Evolutionary conservation across 2,797 vertebrate species (phyloP), one percentile per base, ranked within the genome.

Genomic region (Sternotherus odoratus): DNA sequence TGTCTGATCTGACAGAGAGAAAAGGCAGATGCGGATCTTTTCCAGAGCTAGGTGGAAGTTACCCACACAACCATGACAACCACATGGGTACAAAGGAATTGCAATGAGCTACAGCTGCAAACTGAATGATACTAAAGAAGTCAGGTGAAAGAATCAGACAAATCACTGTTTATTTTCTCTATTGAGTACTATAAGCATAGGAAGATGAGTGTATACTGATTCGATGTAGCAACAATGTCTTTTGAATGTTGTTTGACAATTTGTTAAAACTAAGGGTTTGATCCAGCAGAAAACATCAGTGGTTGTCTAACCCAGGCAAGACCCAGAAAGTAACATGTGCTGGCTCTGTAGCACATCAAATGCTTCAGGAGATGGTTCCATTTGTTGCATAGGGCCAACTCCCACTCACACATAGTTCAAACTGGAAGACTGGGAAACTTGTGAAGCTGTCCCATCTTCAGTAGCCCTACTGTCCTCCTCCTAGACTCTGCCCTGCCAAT

Each of bases 1-100:
- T 96, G 69, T 56, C 85, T 85, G 28, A 36, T 94, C 56, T 21
- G 3, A 79, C 77, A 86, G 1, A 86, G 75, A 93, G 83, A 86
- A 94, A 95, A 94, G 84, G 56, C 33, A 94, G 79, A 91, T 49
- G 23, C 21, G 77, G 8, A 63, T 79, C 23, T 82, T 54, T 91
- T 92, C 83, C 60, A 82, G 24, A 36, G 77, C 30, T 91, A 24
- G 0, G 3, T 94, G 19, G 82, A 95, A 93, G n/a, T 77, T 72
- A 92, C 26, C 82, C 36, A 54, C 23, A 83, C 3, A 92, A 39
- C 26, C 66, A 79, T 75, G 9, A 75, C 72, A 92, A 86, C 28
- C 83, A 50, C 30, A 79, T 2, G 81, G 82, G 82, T 79, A 72
- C 66, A 39, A 84, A 93, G 87, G 79, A 82, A 84, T 56, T 72